Evolutionary conservation across 2,888 invertebrate genomes (phyloP), one percentile per base, ranked within the genome.

Genomic region (Melipona beecheii): DNA sequence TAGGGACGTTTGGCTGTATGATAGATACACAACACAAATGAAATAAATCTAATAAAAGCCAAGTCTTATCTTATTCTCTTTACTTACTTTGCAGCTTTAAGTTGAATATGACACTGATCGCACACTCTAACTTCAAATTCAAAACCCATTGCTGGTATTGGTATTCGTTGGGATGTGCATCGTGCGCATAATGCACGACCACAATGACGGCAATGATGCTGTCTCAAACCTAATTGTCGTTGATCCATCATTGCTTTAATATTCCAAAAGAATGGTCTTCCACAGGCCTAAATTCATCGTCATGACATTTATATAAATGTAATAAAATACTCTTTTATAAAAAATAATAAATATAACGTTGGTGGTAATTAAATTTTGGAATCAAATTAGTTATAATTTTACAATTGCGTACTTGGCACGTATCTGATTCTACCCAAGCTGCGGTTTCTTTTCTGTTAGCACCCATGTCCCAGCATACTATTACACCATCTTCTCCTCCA

Each of bases 261-360:
- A 95, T 99, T 99, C 99, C 99, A 99, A 95, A 99, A 99, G 95
- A 99, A 99, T 36, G 99, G 99, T 83, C 97, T 96, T 75, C 97
- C 97, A 94, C 99, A 99, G 81, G 98, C 96, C 95, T 99, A 97
- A 6, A 89, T 73, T 72, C 52, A 31, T 13, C 13, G 72, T 3
- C 31, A 31, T 2, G 0, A 56, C 49, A 58, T 65, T 58, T 65
- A 24, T 6, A 6, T 21, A 27, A 4, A 43, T n/a, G 11, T 11
- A 3, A 56, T 71, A 13, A 21, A 66, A 1, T 3, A 15, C 54
- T 27, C 2, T 17, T 36, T 9, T 3, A 21, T 65, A 2, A 36
- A 5, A 11, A 24, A 49, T 54, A n/a, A 58, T 9, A 15, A 58
- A 21, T 5, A 58, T 58, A 58, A 58, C 4, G n/a, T 15, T 58